These are phyloP conservation scores for Karalla daura DNA, from an alignment of 2,797 vertebrate genomes.

Conservation along the genomic window DNA sequence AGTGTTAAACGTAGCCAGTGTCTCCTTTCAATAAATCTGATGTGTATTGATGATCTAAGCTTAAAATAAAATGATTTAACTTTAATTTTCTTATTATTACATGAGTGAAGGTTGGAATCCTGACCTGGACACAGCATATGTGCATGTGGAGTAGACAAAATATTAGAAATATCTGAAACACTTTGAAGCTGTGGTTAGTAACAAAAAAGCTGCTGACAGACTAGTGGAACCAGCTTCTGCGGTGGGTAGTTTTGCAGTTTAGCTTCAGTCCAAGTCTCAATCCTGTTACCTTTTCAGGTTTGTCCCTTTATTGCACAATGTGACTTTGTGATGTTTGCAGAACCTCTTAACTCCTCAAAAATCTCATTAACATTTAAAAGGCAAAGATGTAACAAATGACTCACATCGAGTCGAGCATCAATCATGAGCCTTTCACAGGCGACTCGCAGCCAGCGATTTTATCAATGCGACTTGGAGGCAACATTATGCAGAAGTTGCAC, in stretches of 20 bases:
- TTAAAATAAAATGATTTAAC: no score
- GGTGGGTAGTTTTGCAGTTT: not conserved
- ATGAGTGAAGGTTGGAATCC: no score
- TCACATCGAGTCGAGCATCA: constrained; percentile 25
- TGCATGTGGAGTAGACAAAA: no score
- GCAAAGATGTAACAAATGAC: constrained; percentile 26
- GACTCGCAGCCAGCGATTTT: constrained; percentile 25
- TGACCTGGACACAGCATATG: no score
- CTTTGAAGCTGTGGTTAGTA: no score
- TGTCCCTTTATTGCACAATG: not conserved
- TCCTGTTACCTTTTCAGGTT: not conserved
- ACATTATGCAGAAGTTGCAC: constrained; percentile 49
- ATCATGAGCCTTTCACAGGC: constrained; percentile 18
- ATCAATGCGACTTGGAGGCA: constrained; percentile 35
- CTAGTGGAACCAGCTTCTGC: no score
- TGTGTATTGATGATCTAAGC: no score
- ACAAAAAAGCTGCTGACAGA: not conserved
- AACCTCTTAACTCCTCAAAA: constrained; percentile 17
- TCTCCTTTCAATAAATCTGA: no score
- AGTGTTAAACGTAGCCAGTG: no score
- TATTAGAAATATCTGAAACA: no score
- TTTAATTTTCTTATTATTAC: no score
- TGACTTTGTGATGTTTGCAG: not conserved
- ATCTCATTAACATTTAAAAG: constrained; percentile 14
- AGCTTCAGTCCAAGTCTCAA: not conserved